Evolutionary conservation across 2,797 vertebrate species (phyloP).

Genomic region (Clarias laeviceps): DNA sequence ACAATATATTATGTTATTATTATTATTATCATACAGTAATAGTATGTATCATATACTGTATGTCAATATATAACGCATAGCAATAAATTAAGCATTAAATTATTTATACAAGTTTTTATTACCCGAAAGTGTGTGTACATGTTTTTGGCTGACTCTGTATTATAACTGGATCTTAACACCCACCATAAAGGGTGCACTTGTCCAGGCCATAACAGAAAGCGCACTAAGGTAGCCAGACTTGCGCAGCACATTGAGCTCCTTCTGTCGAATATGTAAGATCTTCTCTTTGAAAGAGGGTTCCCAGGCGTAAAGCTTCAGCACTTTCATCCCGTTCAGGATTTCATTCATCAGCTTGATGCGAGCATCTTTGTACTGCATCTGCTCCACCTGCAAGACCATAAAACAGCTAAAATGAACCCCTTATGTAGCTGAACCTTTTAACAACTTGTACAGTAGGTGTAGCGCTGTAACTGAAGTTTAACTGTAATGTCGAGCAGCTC

Average conservation of each 20-base stretch:
- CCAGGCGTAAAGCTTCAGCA: constrained; percentile 97
- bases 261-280: constrained; percentile 82
- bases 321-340: constrained; percentile 93
- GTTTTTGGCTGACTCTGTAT: no score
- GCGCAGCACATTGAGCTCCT: constrained; percentile 84
- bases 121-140: no score
- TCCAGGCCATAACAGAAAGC: constrained; percentile 86
- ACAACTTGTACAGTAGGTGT: background rate
- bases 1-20: no score
- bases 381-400: constrained; percentile 78
- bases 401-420: background rate
- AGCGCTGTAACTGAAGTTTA: background rate
- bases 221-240: constrained; percentile 85
- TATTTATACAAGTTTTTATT: no score
- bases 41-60: no score
- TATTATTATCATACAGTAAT: no score
- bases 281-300: constrained; percentile 88
- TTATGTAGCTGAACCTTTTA: background rate
- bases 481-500: background rate
- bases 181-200: constrained; percentile 92
- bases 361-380: constrained; percentile 90
- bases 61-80: no score
- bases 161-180: constrained; percentile 7
- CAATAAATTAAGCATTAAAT: no score
- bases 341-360: constrained; percentile 96